Evolutionary conservation across 2,888 invertebrate genomes (phyloP).

Genomic region (Rhyacophila evoluta): DNA sequence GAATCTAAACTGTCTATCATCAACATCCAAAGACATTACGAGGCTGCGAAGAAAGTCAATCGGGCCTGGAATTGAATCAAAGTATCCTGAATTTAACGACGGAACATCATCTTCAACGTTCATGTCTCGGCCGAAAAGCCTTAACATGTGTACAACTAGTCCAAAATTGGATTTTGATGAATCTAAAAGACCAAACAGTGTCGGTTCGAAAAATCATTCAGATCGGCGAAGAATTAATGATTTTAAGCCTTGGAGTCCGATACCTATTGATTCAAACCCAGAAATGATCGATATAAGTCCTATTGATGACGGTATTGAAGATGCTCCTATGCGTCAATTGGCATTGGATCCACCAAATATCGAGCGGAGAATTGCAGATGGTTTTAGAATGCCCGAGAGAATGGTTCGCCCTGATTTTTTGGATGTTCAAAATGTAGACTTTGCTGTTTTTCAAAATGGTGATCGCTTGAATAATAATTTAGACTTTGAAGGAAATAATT

Average conservation of each 20-base stretch:
- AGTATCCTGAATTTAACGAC: conserved; percentile 25
- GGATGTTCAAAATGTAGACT: conserved; percentile 48
- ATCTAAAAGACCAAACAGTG: conserved; percentile 30
- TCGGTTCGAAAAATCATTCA: background rate
- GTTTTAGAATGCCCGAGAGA: conserved; percentile 29
- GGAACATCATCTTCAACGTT: background rate
- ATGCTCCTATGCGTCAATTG: background rate
- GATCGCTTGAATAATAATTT: conserved; percentile 64
- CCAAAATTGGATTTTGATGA: conserved; percentile 28
- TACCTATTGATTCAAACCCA: background rate
- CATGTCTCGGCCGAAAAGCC: conserved; percentile 40
- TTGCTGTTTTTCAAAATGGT: conserved; percentile 60
- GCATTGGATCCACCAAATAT: conserved; percentile 1
- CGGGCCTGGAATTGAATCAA: conserved; percentile 26
- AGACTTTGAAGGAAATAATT: conserved; percentile 63
- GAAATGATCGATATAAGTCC: conserved; percentile 10
- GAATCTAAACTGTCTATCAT: conserved; percentile 44
- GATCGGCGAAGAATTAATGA: background rate
- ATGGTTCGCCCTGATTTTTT: conserved; percentile 43
- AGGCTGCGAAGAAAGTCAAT: conserved; percentile 36
- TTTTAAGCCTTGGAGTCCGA: background rate
- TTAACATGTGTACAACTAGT: conserved; percentile 35
- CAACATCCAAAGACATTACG: conserved; percentile 27
- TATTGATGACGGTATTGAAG: background rate
- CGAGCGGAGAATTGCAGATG: background rate